phyloP scores from a whole-genome alignment of 1,140 invertebrate genomes.

The Copidosoma floridanum region DNA sequence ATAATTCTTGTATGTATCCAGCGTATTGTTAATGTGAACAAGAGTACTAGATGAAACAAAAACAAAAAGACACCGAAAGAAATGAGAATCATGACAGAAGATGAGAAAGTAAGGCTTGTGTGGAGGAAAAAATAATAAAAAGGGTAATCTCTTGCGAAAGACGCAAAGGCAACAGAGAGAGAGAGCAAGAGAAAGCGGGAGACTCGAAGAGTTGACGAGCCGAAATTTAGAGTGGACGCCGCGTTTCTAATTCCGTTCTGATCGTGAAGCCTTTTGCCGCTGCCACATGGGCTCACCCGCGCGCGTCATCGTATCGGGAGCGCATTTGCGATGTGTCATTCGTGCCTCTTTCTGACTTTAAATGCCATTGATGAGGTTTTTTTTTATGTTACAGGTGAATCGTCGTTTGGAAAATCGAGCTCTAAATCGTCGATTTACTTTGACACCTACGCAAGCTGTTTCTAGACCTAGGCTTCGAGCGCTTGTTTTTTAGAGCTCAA shows the following conservation, averaged over 20 bases:
- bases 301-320: conserved; percentile 9
- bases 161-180: conserved; percentile 36
- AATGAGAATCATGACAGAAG: not conserved
- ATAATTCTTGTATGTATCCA: no score
- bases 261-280: no score
- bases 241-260: conserved; percentile 53
- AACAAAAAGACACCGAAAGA: not conserved
- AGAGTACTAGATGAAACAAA: not conserved
- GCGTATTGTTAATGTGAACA: no score
- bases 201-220: no score
- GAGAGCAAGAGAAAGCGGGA: conserved; percentile 25
- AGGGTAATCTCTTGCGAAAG: no score
- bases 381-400: not conserved
- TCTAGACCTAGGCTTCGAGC: no score
- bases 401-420: not conserved
- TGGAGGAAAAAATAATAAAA: no score
- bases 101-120: not conserved
- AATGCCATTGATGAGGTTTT: no score
- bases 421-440: not conserved
- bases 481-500: no score
- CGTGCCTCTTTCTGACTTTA: no score
- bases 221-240: conserved; percentile 38
- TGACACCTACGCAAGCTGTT: no score
- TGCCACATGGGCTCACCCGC: no score
- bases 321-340: conserved; percentile 16